Evolutionary conservation across 2,888 invertebrate genomes (phyloP), one percentile per base, ranked within the genome.

Genomic region (Drosophila tripunctata): DNA sequence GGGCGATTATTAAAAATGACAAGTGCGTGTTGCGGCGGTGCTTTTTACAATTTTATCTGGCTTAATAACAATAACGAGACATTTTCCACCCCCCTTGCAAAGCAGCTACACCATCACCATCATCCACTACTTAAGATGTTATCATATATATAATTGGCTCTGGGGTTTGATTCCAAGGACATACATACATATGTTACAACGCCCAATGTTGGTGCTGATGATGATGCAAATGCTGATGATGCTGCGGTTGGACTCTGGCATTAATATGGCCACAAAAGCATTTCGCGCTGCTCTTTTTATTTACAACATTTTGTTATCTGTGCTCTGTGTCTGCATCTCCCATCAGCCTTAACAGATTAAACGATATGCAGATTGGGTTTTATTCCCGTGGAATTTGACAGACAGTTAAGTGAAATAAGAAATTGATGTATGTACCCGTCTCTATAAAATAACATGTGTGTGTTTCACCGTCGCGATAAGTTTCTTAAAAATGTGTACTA

Each of bases 1-100:
- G 60, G 45, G 31, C 33, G 47, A 41, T 69, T 75, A 75, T 81
- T 78, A 58, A 75, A 62, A 67, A 57, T 50, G 72, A 69, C 78
- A 78, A 78, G 78, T 81, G 65, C 24, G 31, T 19, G 30, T 21
- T 8, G 43, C 33, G 31, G 14, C 38, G 17, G 19, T n/a, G n/a
- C n/a, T n/a, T 36, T 27, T 47, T n/a, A 33, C 30, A 33, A 44
- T 22, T 40, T 40, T 31, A 55, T 54, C 31, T 50, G 45, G 45
- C 40, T 64, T 68, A 77, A 72, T 66, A 47, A 27, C 22, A 33
- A 1, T 15, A n/a, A n/a, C n/a, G n/a, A n/a, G n/a, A n/a, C n/a
- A n/a, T n/a, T 8, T 14, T n/a, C 12, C 10, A 3, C 22, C 15
- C n/a, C 31, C 22, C 22, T 10, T 4, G 4, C 17, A 5, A n/a